These are phyloP conservation scores for Labeo calbasu DNA, from an alignment of 2,797 vertebrate species.

Conservation along the genomic window DNA sequence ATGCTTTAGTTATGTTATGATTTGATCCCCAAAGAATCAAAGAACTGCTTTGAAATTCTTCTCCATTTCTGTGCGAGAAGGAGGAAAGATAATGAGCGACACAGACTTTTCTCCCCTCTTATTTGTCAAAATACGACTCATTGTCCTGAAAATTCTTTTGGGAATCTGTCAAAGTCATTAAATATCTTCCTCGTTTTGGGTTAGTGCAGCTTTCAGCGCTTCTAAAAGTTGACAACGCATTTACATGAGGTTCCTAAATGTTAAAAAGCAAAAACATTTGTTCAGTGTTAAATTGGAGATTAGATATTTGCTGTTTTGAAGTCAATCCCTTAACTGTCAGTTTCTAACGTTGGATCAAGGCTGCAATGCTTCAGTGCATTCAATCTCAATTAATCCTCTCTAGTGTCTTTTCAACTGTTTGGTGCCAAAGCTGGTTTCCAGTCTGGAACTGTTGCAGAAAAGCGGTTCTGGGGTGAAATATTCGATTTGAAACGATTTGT, in stretches of 20 bases:
- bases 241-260: slow-evolving; percentile 6
- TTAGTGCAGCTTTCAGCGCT: neutral
- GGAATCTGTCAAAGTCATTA: slow-evolving; percentile 21
- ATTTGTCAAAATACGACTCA: slow-evolving; percentile 20
- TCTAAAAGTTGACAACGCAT: slow-evolving; percentile 1
- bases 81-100: slow-evolving; percentile 28
- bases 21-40: slow-evolving; percentile 32
- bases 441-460: neutral
- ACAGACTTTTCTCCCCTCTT: neutral
- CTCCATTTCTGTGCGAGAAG: neutral
- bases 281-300: slow-evolving; percentile 17
- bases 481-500: no score
- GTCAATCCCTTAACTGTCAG: neutral
- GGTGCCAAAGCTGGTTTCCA: neutral
- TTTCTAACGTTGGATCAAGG: slow-evolving; percentile 25
- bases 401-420: neutral
- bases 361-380: slow-evolving; percentile 23
- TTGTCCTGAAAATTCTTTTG: slow-evolving; percentile 2
- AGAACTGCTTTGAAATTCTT: slow-evolving; percentile 18
- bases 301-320: slow-evolving; percentile 4
- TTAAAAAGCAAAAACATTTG: neutral
- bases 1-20: slow-evolving; percentile 15
- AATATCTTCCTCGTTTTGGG: slow-evolving; percentile 17
- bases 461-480: neutral
- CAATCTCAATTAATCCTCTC: slow-evolving; percentile 5